Conservation (phyloP, 2,888 invertebrate species). For the Erebia palarica region DNA sequence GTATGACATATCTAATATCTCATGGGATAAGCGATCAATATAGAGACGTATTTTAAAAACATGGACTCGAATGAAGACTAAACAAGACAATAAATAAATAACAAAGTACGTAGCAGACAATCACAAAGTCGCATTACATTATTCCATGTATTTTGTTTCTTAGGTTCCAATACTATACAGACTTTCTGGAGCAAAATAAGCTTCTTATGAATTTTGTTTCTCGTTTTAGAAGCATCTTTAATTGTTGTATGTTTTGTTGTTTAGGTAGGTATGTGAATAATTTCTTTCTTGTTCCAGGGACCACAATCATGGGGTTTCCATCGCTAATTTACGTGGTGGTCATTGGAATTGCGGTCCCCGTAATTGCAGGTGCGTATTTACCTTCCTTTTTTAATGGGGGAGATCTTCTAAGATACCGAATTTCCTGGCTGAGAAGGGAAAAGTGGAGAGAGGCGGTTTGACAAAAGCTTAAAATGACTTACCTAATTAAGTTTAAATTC, state of each 20-base stretch:
- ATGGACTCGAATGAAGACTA: too few species aligned
- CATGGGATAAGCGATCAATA: too few species aligned
- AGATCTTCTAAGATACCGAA: not conserved
- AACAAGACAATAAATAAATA: too few species aligned
- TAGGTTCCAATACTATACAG: not conserved
- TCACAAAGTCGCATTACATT: too few species aligned
- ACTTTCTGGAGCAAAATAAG: not conserved
- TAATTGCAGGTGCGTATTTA: constrained; percentile 56
- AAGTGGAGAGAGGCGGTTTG: not conserved
- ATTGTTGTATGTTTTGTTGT: not conserved
- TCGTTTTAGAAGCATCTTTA: too few species aligned
- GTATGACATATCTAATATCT: too few species aligned
- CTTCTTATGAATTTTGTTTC: not conserved
- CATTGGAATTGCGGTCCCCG: constrained; percentile 50
- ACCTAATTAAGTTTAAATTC: too few species aligned
- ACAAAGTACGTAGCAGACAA: not conserved
- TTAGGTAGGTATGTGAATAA: constrained; percentile 1
- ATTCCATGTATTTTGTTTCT: too few species aligned
- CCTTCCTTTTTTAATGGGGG: too few species aligned
- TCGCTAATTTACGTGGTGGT: constrained; percentile 53
- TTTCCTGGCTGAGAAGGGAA: not conserved
- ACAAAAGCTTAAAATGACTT: not conserved
- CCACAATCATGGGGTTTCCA: constrained; percentile 49
- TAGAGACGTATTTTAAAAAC: too few species aligned
- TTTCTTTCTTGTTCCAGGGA: constrained; percentile 50